These are phyloP conservation scores for Psylliodes chrysocephalus DNA, from an alignment of 2,888 invertebrate species.

Conservation along the genomic window DNA sequence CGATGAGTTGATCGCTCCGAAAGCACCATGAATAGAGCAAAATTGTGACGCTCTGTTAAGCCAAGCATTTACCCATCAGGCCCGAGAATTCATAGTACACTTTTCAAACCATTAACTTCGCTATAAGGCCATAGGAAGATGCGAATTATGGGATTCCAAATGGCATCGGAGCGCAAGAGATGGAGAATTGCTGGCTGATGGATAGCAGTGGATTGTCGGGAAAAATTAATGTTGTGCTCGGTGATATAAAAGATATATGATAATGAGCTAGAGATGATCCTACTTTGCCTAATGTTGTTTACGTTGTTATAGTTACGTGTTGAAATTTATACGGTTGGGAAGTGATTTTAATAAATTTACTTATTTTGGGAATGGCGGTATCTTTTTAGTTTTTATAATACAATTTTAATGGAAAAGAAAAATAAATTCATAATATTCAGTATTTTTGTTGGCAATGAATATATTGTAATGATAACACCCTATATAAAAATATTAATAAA, in stretches of 20 bases:
- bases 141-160: slow-evolving; percentile 13
- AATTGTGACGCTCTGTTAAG: slow-evolving; percentile 12
- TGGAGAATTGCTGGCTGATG: slow-evolving; percentile 7
- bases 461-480: no score
- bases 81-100: slow-evolving; percentile 7
- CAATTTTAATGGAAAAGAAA: no score
- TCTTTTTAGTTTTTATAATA: no score
- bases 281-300: slow-evolving; percentile 10
- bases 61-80: slow-evolving; percentile 12
- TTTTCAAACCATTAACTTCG: slow-evolving; percentile 17
- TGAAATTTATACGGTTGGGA: no score
- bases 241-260: neutral
- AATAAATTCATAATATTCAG: no score
- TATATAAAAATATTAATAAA: no score
- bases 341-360: no score
- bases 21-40: slow-evolving; percentile 9
- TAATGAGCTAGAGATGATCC: neutral
- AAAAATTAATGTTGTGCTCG: slow-evolving; percentile 12
- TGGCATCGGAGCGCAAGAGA: neutral
- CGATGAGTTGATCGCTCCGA: neutral
- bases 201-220: slow-evolving; percentile 1
- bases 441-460: no score
- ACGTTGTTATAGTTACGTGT: no score
- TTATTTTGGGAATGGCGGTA: no score
- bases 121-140: slow-evolving; percentile 14